These are phyloP conservation scores for Nasalis larvatus DNA, from an alignment of 2,113 vertebrate genomes.

Conservation along the genomic window DNA sequence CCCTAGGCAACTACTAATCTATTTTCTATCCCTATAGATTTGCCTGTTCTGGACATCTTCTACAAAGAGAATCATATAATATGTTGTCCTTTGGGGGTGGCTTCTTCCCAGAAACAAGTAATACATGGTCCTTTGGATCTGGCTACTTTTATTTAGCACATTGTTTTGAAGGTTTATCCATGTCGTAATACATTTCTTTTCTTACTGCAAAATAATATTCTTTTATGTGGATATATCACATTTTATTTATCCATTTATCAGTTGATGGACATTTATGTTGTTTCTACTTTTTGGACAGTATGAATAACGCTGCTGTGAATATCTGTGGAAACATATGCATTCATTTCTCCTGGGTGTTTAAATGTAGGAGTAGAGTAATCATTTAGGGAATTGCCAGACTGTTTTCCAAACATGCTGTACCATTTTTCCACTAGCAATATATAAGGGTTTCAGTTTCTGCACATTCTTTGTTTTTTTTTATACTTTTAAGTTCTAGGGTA, in stretches of 20 bases:
- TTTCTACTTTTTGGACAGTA: not conserved
- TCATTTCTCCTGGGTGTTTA: not conserved
- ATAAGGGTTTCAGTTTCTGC: not conserved
- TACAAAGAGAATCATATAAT: not conserved
- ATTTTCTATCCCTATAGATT: not conserved
- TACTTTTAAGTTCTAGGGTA: too few species aligned
- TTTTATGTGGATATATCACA: not conserved
- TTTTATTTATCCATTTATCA: not conserved
- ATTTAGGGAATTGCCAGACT: not conserved
- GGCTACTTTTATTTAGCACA: not conserved
- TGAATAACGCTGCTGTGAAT: not conserved
- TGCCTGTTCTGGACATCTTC: not conserved
- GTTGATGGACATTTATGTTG: not conserved
- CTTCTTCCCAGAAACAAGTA: not conserved
- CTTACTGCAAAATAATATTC: not conserved
- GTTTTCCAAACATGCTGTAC: not conserved
- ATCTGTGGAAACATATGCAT: not conserved
- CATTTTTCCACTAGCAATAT: not conserved
- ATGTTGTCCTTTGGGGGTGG: not conserved
- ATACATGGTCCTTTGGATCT: not conserved
- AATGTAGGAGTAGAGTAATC: not conserved
- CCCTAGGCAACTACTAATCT: not conserved
- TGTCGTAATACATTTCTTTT: not conserved
- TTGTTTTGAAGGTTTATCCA: not conserved
- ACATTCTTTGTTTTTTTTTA: not conserved